Percentiles rank a stretch among this genome's conserved stretches.
Conservation (phyloP, 1,140 invertebrate genomes). For the Potamilus streckersoni region DNA sequence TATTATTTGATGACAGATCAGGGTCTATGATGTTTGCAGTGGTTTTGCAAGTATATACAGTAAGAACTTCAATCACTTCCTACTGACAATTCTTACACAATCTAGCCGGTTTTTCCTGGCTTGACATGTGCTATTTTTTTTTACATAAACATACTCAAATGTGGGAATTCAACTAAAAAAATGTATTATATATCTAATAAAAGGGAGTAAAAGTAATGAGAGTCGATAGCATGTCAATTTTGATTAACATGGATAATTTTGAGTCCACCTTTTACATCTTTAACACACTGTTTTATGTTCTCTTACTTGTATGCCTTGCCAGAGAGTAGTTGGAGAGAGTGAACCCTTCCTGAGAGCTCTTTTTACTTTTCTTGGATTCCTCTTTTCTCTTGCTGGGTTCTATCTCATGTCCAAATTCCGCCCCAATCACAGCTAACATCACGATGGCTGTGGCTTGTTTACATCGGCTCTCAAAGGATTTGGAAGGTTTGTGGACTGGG, state of each 20-base stretch:
- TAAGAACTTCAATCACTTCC: no score
- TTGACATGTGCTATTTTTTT: no score
- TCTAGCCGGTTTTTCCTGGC: no score
- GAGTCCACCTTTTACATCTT: no score
- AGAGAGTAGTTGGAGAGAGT: slow-evolving; percentile 92
- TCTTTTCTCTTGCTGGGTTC: slow-evolving; percentile 56
- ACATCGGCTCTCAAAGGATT: slow-evolving; percentile 79
- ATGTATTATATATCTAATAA: neutral
- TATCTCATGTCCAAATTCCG: slow-evolving; percentile 93
- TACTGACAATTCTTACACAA: no score
- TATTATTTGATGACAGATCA: no score
- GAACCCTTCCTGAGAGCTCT: slow-evolving; percentile 84
- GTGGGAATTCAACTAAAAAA: neutral
- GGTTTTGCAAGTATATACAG: no score
- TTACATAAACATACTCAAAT: no score
- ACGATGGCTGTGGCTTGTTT: slow-evolving; percentile 98
- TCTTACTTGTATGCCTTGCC: slow-evolving; percentile 86
- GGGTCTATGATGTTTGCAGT: no score
- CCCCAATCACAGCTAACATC: slow-evolving; percentile 95
- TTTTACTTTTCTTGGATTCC: slow-evolving; percentile 47
- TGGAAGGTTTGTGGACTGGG: slow-evolving; percentile 52
- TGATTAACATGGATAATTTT: no score
- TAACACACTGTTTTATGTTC: no score
- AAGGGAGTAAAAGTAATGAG: neutral
- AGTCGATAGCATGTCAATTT: no score